Evolutionary conservation across 1,140 invertebrate genomes (phyloP).

Genomic region (honey bee (Apis mellifera)): DNA sequence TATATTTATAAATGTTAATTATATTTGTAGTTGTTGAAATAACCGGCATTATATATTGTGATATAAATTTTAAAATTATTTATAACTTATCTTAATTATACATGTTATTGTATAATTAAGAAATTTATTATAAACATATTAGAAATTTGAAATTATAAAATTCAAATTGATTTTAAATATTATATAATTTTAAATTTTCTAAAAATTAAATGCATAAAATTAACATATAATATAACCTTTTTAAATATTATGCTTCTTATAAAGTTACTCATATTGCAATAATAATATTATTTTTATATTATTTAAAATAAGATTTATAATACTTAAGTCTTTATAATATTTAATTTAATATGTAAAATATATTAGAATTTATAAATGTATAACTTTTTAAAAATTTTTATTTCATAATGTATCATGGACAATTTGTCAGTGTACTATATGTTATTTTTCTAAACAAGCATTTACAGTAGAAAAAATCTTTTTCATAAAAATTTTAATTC

Average conservation of each 20-base stretch:
- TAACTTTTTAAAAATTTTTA: background rate
- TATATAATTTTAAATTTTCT: background rate
- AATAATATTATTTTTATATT: constrained; percentile 8
- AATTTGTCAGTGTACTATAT: background rate
- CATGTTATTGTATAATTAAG: background rate
- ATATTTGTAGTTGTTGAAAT: background rate
- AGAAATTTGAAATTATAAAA: background rate
- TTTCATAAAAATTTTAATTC: background rate
- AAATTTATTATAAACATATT: no score
- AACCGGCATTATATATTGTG: background rate
- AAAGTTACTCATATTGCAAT: constrained; percentile 40
- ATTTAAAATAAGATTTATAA: background rate
- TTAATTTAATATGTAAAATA: no score
- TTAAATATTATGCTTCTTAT: constrained; percentile 38
- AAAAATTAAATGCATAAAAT: background rate
- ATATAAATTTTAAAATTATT: background rate
- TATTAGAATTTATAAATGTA: background rate
- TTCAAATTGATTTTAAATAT: background rate
- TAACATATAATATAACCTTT: constrained; percentile 46
- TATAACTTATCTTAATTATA: background rate
- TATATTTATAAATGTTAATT: background rate
- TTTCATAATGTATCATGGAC: background rate
- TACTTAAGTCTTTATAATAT: no score
- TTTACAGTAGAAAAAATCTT: background rate
- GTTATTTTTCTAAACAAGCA: background rate